Evolutionary conservation across 2,888 invertebrate species (phyloP).

Genomic region (Phortica magna): DNA sequence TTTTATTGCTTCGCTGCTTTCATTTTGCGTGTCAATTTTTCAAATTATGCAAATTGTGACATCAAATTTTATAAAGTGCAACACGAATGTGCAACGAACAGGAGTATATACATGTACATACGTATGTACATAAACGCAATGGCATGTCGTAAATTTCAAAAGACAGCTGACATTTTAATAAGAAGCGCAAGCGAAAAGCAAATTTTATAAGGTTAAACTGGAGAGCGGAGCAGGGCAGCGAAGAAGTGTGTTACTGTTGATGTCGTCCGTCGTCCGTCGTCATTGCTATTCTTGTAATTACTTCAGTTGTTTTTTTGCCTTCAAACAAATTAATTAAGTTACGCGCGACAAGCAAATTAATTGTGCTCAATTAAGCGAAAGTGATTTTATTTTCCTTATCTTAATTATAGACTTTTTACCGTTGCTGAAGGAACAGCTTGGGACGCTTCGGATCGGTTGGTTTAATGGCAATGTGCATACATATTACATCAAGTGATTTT

Average conservation of each 20-base stretch:
- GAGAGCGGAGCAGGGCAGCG: neutral
- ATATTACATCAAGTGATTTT: too few species aligned
- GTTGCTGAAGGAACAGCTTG: neutral
- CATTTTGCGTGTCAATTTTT: neutral
- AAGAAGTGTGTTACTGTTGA: neutral
- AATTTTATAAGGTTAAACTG: neutral
- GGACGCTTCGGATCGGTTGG: too few species aligned
- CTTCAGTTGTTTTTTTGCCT: neutral
- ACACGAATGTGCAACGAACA: too few species aligned
- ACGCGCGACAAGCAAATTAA: neutral
- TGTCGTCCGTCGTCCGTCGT: neutral
- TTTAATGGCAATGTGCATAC: too few species aligned
- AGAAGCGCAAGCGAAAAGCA: neutral
- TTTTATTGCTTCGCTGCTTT: neutral
- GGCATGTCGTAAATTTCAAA: neutral
- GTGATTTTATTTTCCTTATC: neutral
- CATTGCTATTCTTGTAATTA: neutral
- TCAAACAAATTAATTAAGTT: constrained; percentile 8
- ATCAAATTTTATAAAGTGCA: neutral
- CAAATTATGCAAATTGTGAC: constrained; percentile 10
- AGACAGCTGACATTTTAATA: neutral
- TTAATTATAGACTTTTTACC: neutral
- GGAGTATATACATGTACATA: too few species aligned
- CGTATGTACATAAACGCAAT: too few species aligned
- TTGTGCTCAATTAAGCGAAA: constrained; percentile 8